Evolutionary conservation across 2,888 invertebrate genomes (phyloP), one percentile per base, ranked within the genome.

Genomic region (Allolobophora icterica): DNA sequence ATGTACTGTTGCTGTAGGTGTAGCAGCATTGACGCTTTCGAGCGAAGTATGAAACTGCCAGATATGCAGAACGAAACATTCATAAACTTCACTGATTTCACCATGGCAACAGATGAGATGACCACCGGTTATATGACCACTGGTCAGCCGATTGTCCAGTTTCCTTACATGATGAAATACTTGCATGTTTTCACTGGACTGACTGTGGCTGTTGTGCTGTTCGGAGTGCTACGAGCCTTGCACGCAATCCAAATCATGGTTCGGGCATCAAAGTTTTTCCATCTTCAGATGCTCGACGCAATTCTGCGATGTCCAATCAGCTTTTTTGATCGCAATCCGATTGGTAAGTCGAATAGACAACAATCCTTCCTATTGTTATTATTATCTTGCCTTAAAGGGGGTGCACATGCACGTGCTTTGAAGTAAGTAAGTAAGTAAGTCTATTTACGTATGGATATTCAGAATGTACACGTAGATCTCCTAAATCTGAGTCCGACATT

Each of bases 291-390:
- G 98, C 98, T 98, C 95, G 95, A 96, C n/a, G 96, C 97, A 45
- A 97, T 98, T 35, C 97, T 97, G 4, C 96, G 97, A 33, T 97
- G 98, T 0, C 97, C 97, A 0, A 97, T 98, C 97, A 96, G 97
- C 40, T 98, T 98, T 96, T 98, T 98, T 96, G 98, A 98, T 94
- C 96, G 97, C 8, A 98, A 98, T 95, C 97, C 98, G 0, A 97
- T 97, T n/a, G 97, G 97, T 97, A 95, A 96, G 96, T 93, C 19
- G 34, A 19, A 24, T n/a, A 34, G 19, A 33, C 15, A 84, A 33
- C 30, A 13, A 58, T 45, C 45, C 11, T 45, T 4, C 19, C 13
- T 24, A 21, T 3, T 3, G 38, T n/a, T 17, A 21, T 21, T 52
- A 52, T 24, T 52, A 52, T 52, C 6, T 52, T 24, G 52, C 5